A percentile compares a stretch with the other conserved stretches of the same genome.
phyloP scores from a whole-genome alignment of 1,140 invertebrate genomes.

The Galendromus occidentalis region DNA sequence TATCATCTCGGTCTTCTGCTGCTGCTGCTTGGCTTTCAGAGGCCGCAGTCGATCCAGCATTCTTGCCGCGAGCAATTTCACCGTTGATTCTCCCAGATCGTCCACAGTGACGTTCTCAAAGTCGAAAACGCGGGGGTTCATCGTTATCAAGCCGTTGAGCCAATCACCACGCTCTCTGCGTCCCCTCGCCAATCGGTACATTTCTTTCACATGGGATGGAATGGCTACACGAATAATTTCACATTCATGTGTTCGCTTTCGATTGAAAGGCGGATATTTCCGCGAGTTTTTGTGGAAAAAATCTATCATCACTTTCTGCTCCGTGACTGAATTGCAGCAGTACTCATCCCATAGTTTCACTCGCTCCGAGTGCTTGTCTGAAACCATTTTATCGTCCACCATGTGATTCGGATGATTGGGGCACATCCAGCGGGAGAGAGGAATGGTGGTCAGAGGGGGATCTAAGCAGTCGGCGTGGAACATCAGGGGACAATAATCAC shows the following conservation, averaged over 20 bases:
- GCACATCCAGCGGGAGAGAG: constrained; percentile 83
- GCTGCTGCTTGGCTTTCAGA: not conserved
- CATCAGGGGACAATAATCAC: constrained; percentile 73
- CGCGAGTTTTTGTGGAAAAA: constrained; percentile 8
- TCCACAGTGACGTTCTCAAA: not conserved
- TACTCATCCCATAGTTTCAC: constrained; percentile 65
- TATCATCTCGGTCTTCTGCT: not conserved
- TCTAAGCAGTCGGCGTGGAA: constrained; percentile 84
- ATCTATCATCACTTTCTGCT: constrained; percentile 1
- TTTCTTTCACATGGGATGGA: not conserved
- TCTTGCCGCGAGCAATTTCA: not conserved
- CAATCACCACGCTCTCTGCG: not conserved
- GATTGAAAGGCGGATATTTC: constrained; percentile 1
- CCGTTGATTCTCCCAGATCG: not conserved
- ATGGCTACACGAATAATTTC: not conserved
- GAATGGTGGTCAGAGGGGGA: constrained; percentile 65
- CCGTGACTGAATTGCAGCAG: not conserved
- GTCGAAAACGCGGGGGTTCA: not conserved
- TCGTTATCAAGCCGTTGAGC: not conserved
- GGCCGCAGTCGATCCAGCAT: not conserved
- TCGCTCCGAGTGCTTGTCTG: constrained; percentile 56
- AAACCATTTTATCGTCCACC: constrained; percentile 60
- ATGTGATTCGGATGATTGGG: constrained; percentile 80
- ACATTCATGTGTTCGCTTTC: not conserved
- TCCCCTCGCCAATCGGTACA: not conserved